phyloP scores from a whole-genome alignment of 2,113 vertebrate species.

The Pontoporia blainvillei region DNA sequence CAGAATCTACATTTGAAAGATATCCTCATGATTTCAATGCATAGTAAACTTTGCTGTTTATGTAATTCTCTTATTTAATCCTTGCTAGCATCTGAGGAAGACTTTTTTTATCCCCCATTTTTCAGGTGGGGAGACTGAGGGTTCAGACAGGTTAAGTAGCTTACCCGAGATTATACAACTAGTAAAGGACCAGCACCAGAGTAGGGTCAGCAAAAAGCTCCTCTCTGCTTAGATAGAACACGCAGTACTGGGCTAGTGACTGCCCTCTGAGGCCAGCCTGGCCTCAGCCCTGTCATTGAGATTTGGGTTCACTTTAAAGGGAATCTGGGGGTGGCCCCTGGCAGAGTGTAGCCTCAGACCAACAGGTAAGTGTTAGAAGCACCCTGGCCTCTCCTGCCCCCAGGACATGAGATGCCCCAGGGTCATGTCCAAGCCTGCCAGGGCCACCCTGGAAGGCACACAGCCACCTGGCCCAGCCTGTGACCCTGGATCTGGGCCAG shows the following conservation, averaged over 20 bases:
- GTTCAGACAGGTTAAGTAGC: not conserved
- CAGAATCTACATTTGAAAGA: not conserved
- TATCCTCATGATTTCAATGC: not conserved
- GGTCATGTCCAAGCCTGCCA: not conserved
- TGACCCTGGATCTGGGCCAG: conserved; percentile 9
- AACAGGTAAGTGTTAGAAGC: not conserved
- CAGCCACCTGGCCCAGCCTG: conserved; percentile 41
- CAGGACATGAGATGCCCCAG: not conserved
- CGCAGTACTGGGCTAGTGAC: not conserved
- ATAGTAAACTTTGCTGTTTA: not conserved
- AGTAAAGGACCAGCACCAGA: not conserved
- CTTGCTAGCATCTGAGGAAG: not conserved
- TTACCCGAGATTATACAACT: not conserved
- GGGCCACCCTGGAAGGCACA: conserved; percentile 39
- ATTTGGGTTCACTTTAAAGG: not conserved
- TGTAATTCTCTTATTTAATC: not conserved
- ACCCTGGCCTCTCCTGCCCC: not conserved
- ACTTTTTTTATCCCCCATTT: not conserved
- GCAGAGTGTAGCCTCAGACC: not conserved
- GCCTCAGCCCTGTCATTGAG: not conserved
- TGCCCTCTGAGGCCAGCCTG: not conserved
- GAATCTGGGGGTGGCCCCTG: not conserved
- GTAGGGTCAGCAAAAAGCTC: not conserved
- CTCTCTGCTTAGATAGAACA: not conserved
- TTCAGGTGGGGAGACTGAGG: not conserved